phyloP scores from a whole-genome alignment of 2,797 vertebrate genomes.

The Gadopsis bispinosus region DNA sequence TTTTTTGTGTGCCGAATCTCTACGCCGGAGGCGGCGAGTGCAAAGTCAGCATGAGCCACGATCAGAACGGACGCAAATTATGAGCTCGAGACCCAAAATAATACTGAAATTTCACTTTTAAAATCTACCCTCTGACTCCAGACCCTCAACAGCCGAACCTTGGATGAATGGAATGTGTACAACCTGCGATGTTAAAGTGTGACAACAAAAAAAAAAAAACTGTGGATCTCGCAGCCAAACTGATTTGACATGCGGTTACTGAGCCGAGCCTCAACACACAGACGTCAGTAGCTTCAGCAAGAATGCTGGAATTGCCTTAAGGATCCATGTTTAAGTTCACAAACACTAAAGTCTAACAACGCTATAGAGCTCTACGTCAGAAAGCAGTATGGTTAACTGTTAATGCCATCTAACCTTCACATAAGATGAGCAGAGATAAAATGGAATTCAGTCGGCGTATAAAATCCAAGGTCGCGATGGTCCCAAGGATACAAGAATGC shows the following conservation, averaged over 20 bases:
- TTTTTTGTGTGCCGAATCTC: not conserved
- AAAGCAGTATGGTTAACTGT: not conserved
- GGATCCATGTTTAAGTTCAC: not conserved
- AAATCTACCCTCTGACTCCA: not conserved
- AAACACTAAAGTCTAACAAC: conserved; percentile 4
- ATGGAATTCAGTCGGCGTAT: conserved; percentile 22
- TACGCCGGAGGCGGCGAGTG: not conserved
- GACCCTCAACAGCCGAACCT: not conserved
- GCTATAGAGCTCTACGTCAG: conserved; percentile 16
- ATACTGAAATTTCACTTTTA: not conserved
- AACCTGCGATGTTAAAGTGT: conserved; percentile 3
- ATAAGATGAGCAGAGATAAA: conserved; percentile 11
- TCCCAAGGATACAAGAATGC: conserved; percentile 35
- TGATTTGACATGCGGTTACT: not conserved
- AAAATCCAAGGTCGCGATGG: conserved; percentile 23
- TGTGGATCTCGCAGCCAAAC: not conserved
- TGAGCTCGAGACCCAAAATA: not conserved
- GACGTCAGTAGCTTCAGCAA: not conserved
- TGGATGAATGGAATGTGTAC: conserved; percentile 28
- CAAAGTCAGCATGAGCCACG: not conserved
- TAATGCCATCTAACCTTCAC: conserved; percentile 15
- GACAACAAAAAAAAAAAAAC: not conserved
- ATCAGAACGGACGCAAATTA: not conserved
- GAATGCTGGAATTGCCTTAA: not conserved
- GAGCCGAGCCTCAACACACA: not conserved